A percentile compares a stretch with the other conserved stretches of the same genome.
phyloP scores from a whole-genome alignment of 2,797 vertebrate genomes.

The Crenuchus spilurus region DNA sequence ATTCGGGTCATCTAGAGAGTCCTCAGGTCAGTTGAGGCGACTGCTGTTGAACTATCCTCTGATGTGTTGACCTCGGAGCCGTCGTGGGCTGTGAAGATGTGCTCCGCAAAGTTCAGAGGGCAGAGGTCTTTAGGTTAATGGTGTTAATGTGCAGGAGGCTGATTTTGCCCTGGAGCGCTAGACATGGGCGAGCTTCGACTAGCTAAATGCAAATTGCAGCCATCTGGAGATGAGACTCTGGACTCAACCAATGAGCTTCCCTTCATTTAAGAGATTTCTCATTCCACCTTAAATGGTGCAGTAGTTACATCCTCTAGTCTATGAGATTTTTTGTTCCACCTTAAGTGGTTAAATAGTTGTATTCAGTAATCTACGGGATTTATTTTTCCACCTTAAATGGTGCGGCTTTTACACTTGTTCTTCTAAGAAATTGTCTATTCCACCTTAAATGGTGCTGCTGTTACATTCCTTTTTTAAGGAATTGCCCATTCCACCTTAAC shows the following conservation, averaged over 20 bases:
- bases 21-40: neutral
- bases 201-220: neutral
- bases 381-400: no score
- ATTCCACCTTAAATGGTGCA: no score
- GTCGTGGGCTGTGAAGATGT: neutral
- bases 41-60: neutral
- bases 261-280: no score
- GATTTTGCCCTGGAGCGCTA: neutral
- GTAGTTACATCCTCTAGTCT: no score
- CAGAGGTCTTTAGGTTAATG: neutral
- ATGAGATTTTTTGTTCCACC: no score
- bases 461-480: no score
- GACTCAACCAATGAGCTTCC: constrained; percentile 2
- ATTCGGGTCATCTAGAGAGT: neutral
- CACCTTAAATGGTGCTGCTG: no score
- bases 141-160: neutral
- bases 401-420: no score
- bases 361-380: no score
- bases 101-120: neutral
- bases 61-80: constrained; percentile 1
- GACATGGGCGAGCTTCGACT: neutral
- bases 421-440: no score
- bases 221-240: constrained; percentile 21
- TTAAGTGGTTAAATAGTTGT: no score
- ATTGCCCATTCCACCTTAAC: no score